These are phyloP conservation scores for Leptopterna dolabrata DNA, from an alignment of 2,888 invertebrate genomes.

Conservation along the genomic window DNA sequence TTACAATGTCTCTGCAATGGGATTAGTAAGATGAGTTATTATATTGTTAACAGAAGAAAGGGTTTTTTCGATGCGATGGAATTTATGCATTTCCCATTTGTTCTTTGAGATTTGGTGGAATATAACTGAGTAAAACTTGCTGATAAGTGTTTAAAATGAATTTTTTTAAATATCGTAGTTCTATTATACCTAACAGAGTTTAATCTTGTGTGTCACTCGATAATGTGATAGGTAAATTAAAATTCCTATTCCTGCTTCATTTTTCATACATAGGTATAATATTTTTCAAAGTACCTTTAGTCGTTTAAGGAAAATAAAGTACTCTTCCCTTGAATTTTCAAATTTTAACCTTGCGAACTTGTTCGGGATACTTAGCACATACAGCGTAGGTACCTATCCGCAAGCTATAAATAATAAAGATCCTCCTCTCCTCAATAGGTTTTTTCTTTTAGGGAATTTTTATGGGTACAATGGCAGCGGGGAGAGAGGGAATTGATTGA, in stretches of 20 bases:
- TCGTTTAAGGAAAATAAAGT: not conserved
- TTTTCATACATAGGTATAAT: not conserved
- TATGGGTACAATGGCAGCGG: not conserved
- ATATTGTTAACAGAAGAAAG: not conserved
- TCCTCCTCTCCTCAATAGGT: not conserved
- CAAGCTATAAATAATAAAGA: not conserved
- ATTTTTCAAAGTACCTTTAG: not conserved
- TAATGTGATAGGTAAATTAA: not conserved
- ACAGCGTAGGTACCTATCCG: not conserved
- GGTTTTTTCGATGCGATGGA: not conserved
- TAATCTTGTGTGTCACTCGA: not conserved
- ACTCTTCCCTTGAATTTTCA: not conserved
- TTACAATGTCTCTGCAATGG: conserved; percentile 45
- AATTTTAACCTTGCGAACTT: not conserved
- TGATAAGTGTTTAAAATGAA: not conserved
- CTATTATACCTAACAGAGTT: not conserved
- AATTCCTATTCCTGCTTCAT: not conserved
- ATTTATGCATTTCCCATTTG: conserved; percentile 11
- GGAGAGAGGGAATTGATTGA: not conserved
- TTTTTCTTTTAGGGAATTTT: not conserved
- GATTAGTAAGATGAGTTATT: conserved; percentile 22
- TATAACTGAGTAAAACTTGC: not conserved
- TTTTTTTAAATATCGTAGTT: not conserved
- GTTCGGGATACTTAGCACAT: not conserved
- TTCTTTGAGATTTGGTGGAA: conserved; percentile 2